Evolutionary conservation across 1,140 invertebrate species (phyloP), one percentile per base, ranked within the genome.

Genomic region (Conus betulinus): DNA sequence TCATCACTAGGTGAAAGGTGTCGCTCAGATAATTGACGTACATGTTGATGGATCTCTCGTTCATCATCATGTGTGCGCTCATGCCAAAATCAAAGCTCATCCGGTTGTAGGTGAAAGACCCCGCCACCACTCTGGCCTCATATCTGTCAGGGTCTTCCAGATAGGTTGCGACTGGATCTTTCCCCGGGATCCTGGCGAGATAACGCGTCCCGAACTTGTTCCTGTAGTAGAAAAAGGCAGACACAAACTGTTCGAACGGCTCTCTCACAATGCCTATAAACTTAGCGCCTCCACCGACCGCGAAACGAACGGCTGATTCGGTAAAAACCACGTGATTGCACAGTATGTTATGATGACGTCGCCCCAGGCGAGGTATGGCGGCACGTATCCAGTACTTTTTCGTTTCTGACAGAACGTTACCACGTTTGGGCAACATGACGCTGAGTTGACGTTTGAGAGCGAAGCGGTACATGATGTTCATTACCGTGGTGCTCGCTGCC

Each of bases 1-100:
- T 93, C 94, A 96, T 94, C 39, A 96, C 94, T 13, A 96, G 92
- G 88, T 95, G 92, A 90, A 96, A 96, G 17, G 94, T 89, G 8
- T 86, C 81, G 13, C 96, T 95, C 5, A 96, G 85, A 5, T 83
- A 51, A 11, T 76, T 76, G 3, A 91, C 20, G 27, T 88, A 91
- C 23, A 78, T 79, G 10, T 79, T 5, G 5, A 89, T 67, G 15
- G 20, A 25, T 7, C 25, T 8, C 3, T 67, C 52, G 55, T 87
- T 51, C 27, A 87, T 51, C 23, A 81, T 88, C 17, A 52, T 84
- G 20, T 27, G 20, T 23, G n/a, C 52, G 8, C 78, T 51, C 85
- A 89, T 82, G 74, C 90, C 90, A 57, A 90, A 90, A 53, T 89
- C 90, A 4, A 84, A 55, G 20, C 88, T 83, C 88, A 90, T 90